Percentiles rank a stretch among this genome's conserved stretches.
Conservation (phyloP, 2,888 invertebrate species). For the Plagodis pulveraria region DNA sequence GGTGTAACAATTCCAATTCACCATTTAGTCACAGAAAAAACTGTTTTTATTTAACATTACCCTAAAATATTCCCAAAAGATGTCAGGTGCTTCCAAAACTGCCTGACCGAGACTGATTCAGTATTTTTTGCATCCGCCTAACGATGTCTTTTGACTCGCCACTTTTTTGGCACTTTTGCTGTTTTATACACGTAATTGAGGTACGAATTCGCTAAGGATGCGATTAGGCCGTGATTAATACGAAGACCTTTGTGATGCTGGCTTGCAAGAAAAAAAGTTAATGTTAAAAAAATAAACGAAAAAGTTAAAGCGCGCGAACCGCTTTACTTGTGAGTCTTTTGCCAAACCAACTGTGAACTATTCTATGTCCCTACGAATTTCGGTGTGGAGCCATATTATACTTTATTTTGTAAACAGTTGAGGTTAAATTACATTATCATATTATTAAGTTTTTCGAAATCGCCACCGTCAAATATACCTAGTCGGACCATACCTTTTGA, state of each 20-base stretch:
- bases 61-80: conserved; percentile 2
- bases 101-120: conserved; percentile 57
- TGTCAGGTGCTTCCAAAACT: conserved; percentile 27
- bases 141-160: conserved; percentile 66
- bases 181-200: conserved; percentile 80
- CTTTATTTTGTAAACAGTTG: too few relatives aligned
- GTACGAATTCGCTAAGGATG: conserved; percentile 78
- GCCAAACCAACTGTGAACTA: too few relatives aligned
- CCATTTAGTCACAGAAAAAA: too few relatives aligned
- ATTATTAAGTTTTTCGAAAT: too few relatives aligned
- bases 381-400: too few relatives aligned
- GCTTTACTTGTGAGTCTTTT: not conserved
- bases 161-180: conserved; percentile 70
- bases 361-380: too few relatives aligned
- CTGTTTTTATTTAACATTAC: not conserved
- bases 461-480: too few relatives aligned
- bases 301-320: not conserved
- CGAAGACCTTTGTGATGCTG: conserved; percentile 41
- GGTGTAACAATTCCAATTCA: too few relatives aligned
- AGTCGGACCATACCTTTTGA: conserved; percentile 37
- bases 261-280: conserved; percentile 36
- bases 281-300: conserved; percentile 24
- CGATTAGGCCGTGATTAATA: conserved; percentile 80
- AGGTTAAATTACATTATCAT: too few relatives aligned
- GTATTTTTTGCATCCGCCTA: conserved; percentile 64